Evolutionary conservation across 2,113 vertebrate species (phyloP).

Genomic region (Syrmaticus mikado): DNA sequence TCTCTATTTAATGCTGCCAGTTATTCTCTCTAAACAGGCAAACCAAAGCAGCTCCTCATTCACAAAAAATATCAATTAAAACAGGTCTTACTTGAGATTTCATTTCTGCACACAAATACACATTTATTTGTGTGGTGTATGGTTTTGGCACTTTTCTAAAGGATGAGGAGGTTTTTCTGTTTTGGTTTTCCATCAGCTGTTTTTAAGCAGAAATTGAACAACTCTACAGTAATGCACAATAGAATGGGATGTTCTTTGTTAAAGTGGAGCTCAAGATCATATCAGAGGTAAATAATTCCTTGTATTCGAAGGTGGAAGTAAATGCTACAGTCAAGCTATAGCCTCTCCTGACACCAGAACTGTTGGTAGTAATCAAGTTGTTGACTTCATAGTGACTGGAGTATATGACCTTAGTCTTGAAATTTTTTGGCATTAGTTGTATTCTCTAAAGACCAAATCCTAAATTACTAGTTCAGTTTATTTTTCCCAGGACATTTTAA

Average conservation of each 20-base stretch:
- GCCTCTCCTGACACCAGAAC: neutral
- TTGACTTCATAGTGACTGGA: neutral
- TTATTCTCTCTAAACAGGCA: neutral
- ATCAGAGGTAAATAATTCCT: neutral
- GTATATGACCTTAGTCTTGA: neutral
- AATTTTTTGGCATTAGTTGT: neutral
- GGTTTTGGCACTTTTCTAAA: neutral
- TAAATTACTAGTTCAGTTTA: neutral
- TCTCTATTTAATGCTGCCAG: neutral
- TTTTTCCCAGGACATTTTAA: neutral
- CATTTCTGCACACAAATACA: neutral
- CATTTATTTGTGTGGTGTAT: neutral
- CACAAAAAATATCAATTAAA: neutral
- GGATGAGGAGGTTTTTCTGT: neutral
- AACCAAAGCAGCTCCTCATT: neutral
- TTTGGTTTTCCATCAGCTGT: neutral
- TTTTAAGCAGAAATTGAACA: neutral
- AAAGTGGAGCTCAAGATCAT: neutral
- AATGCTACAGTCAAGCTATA: neutral
- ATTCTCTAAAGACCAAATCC: neutral
- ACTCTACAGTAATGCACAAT: neutral
- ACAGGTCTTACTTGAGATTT: slow-evolving; percentile 10
- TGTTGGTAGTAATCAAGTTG: neutral
- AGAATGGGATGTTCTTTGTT: neutral
- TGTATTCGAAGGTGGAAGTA: neutral